A percentile compares a stretch with the other conserved stretches of the same genome.
Conservation (phyloP, 2,797 vertebrate species). For the Cygnus olor region DNA sequence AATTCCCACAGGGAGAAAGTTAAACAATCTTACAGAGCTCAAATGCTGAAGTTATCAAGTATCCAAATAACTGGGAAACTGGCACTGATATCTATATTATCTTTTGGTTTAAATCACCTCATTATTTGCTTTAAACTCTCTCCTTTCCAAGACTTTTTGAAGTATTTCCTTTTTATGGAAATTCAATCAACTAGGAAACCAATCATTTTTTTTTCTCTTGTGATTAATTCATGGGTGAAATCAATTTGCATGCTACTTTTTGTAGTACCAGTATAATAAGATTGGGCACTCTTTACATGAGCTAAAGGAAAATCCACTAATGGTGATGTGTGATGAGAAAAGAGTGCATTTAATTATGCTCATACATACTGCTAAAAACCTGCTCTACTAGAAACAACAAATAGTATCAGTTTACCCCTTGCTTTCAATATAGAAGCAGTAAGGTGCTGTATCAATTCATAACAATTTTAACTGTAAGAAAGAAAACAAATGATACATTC, state of each 20-base stretch:
- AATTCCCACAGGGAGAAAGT: not conserved
- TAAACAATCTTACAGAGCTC: not conserved
- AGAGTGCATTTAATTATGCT: not conserved
- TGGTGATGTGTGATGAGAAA: not conserved
- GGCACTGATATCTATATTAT: not conserved
- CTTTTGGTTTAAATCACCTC: not conserved
- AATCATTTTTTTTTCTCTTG: not conserved
- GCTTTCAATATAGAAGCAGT: not conserved
- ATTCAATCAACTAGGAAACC: not conserved
- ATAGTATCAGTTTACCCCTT: not conserved
- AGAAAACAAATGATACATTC: not conserved
- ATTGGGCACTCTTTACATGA: not conserved
- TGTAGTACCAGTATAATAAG: not conserved
- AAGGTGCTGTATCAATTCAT: not conserved
- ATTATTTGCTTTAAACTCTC: not conserved
- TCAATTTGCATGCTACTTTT: not conserved
- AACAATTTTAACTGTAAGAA: not conserved
- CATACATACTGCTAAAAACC: not conserved
- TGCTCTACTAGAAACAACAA: not conserved
- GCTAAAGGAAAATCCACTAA: not conserved
- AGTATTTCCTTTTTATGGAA: not conserved
- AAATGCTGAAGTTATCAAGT: not conserved
- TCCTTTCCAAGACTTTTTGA: not conserved
- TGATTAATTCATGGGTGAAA: not conserved
- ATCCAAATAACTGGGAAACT: not conserved